Base-by-base conservation (phyloP, 2,113 vertebrate species). In the Neolamprologus cancellatus region DNA sequence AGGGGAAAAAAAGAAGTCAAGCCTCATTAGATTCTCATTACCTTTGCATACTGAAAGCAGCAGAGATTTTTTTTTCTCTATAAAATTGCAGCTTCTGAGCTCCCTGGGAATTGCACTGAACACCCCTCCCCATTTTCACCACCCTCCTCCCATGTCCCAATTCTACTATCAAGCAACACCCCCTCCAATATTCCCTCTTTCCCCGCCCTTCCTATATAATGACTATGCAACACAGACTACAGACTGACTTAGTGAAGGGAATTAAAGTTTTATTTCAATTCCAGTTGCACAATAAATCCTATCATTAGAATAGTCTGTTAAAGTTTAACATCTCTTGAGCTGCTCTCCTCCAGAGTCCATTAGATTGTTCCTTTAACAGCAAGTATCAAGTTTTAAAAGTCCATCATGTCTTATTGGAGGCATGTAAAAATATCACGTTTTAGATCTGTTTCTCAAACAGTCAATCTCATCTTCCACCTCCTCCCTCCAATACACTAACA, bases 11-110 rank as follows among this genome's bases (percentile, higher is more conserved):
- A 96, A 96, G 96, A 95, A 97, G 98, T 98, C 97, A 97, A 97
- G 97, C 96, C 97, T 99, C 97, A 97, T 97, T 97, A 98, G 97
- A 94, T 97, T 97, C 97, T 98, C 97, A 97, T 98, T 98, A 97
- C 97, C 97, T 97, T 96, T 96, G 96, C 96, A 96, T 97, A 97
- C 96, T 94, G 95, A 97, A 96, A 96, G 96, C 94, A 96, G 96
- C 96, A 95, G 94, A 95, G 88, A 93, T 48, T 64, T 66, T 96
- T 96, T 94, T 95, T 95, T 93, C 91, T 95, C 94, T 94, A 84
- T 94, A 94, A 89, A 94, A 95, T 92, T 61, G 57, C 83, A 95
- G 95, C 94, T 94, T 94, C 94, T 93, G 94, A 92, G 96, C 96
- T 91, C 91, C 95, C 96, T 95, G 96, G 95, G 97, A 97, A 96